These are phyloP conservation scores for Ennomos fuscantarius DNA, from an alignment of 2,888 invertebrate genomes.

Conservation along the genomic window DNA sequence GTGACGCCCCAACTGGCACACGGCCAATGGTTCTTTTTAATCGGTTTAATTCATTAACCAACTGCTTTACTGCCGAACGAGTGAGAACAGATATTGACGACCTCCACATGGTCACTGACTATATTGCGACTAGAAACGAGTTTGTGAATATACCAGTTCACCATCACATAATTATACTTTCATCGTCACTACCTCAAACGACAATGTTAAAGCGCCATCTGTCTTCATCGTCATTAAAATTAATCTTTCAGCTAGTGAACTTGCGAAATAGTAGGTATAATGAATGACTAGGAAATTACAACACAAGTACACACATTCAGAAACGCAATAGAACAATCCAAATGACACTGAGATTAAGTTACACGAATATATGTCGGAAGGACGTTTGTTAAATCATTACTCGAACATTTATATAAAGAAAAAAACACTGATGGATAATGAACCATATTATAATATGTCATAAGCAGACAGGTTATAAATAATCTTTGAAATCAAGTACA, in stretches of 20 bases:
- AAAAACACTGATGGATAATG: constrained; percentile 13
- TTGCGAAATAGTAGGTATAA: no score
- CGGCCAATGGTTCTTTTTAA: constrained; percentile 80
- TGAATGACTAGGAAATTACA: no score
- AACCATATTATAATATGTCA: no score
- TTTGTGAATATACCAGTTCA: constrained; percentile 29
- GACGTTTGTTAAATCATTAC: no score
- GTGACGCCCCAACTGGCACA: constrained; percentile 70
- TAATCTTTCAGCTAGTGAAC: no score
- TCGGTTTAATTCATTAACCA: constrained; percentile 81
- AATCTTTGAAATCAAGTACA: constrained; percentile 10
- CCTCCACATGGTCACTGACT: constrained; percentile 72
- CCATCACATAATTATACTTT: constrained; percentile 9
- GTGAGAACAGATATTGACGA: constrained; percentile 71
- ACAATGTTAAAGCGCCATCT: no score
- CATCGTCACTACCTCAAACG: background rate
- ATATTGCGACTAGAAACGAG: constrained; percentile 53
- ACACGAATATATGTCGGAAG: no score
- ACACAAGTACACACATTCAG: no score
- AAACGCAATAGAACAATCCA: no score
- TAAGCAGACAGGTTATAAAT: constrained; percentile 16
- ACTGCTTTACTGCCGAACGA: constrained; percentile 73
- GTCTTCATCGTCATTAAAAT: no score
- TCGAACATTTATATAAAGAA: no score
- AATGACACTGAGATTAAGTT: no score